A percentile compares a stretch with the other conserved stretches of the same genome.
Conservation (phyloP, 2,797 vertebrate species). For the Scleropages formosus region DNA sequence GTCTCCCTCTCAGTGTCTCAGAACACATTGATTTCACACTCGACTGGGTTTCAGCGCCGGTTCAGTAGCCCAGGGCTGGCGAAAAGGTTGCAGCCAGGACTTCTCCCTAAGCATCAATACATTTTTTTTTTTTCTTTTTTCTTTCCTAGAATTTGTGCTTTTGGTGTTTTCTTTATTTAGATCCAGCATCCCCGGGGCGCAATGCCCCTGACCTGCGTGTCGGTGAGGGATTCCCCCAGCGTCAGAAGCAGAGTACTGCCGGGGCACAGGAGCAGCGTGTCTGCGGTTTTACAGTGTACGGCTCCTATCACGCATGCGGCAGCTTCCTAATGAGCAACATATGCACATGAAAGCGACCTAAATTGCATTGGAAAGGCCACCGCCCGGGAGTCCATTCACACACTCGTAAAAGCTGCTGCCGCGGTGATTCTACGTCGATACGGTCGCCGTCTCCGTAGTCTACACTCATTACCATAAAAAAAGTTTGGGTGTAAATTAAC, state of each 20-base stretch:
- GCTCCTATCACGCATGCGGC: no score
- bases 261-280: neutral
- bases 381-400: neutral
- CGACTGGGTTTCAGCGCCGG: slow-evolving; percentile 35
- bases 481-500: neutral
- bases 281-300: neutral
- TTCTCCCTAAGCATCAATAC: neutral
- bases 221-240: neutral
- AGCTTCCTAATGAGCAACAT: neutral
- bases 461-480: neutral
- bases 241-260: neutral
- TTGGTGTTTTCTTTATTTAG: neutral
- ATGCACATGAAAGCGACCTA: neutral
- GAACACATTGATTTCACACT: slow-evolving; percentile 45
- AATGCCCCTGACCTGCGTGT: neutral
- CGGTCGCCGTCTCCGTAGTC: neutral
- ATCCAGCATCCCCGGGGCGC: neutral
- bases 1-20: slow-evolving; percentile 27
- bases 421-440: neutral
- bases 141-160: neutral
- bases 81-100: slow-evolving; percentile 26
- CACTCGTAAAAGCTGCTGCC: neutral
- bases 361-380: neutral
- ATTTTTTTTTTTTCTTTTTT: no score
- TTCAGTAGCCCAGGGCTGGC: slow-evolving; percentile 28